Conservation (phyloP, 2,797 vertebrate genomes). For the Pseudomugil gertrudae region DNA sequence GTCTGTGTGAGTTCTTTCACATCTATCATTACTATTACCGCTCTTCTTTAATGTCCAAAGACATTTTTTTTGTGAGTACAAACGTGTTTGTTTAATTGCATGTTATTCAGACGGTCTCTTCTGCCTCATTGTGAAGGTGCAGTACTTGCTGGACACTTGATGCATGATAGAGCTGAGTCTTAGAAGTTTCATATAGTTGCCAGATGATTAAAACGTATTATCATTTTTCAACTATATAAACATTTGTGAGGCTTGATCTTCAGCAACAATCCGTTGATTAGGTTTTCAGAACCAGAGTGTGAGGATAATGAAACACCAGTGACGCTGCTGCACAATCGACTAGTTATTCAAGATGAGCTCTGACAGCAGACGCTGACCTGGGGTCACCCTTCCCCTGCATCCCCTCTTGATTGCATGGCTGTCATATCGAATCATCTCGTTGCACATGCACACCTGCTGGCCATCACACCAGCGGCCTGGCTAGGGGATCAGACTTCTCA, state of each 20-base stretch:
- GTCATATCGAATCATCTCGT: conserved; percentile 78
- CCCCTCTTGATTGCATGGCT: conserved; percentile 80
- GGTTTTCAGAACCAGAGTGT: conserved; percentile 48
- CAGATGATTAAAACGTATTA: conserved; percentile 21
- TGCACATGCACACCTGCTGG: conserved; percentile 82
- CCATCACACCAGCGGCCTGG: conserved; percentile 37
- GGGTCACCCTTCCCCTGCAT: conserved; percentile 64
- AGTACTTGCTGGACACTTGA: conserved; percentile 12
- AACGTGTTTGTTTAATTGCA: conserved; percentile 3
- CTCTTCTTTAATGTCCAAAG: conserved; percentile 43
- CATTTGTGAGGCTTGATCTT: conserved; percentile 47
- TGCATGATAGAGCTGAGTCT: conserved; percentile 15
- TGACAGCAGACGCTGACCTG: conserved; percentile 75
- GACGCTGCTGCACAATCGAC: conserved; percentile 47
- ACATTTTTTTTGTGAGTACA: conserved; percentile 23
- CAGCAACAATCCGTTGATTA: conserved; percentile 60
- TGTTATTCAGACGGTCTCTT: conserved; percentile 28
- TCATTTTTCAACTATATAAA: conserved; percentile 43
- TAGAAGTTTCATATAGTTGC: conserved; percentile 20
- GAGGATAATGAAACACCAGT: conserved; percentile 50
- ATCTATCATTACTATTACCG: conserved; percentile 48
- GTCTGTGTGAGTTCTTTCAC: conserved; percentile 41
- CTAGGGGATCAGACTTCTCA: conserved; percentile 68
- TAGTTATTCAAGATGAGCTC: conserved; percentile 71
- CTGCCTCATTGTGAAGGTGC: conserved; percentile 41